Evolutionary conservation across 2,113 vertebrate genomes (phyloP).

Genomic region (Thunnus thynnus): DNA sequence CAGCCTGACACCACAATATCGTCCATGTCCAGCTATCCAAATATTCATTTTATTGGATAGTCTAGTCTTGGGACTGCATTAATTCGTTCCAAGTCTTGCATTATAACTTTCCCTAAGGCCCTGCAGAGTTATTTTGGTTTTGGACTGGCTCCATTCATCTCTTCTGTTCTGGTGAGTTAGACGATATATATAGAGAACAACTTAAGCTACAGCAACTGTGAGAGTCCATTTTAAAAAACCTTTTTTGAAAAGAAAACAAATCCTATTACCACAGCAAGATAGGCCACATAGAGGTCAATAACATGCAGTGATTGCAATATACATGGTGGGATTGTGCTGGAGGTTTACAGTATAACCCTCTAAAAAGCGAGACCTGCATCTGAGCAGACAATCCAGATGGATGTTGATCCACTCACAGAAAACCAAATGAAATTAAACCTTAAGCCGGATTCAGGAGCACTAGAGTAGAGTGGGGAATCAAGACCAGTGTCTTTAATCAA

Average conservation of each 20-base stretch:
- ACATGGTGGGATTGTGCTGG: conserved; percentile 6
- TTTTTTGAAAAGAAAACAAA: conserved; percentile 12
- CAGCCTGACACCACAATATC: conserved; percentile 64
- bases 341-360: conserved; percentile 31
- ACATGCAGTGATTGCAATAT: conserved; percentile 31
- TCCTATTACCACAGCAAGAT: conserved; percentile 16
- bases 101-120: conserved; percentile 52
- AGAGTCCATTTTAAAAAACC: conserved; percentile 24
- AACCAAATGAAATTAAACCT: conserved; percentile 77
- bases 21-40: conserved; percentile 60
- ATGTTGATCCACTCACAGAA: conserved; percentile 71
- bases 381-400: conserved; percentile 76
- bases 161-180: conserved; percentile 55
- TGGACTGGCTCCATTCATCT: conserved; percentile 59
- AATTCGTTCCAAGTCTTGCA: conserved; percentile 57
- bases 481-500: conserved; percentile 79
- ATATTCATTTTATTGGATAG: conserved; percentile 68
- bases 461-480: conserved; percentile 64
- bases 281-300: conserved; percentile 28
- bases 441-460: conserved; percentile 69
- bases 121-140: conserved; percentile 66
- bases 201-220: conserved; percentile 32
- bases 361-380: conserved; percentile 46
- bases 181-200: conserved; percentile 50
- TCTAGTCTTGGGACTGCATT: conserved; percentile 50